Evolutionary conservation across 92 coral and sea anemone species (phyloP).

Genomic region (Phenganax stokvisi): DNA sequence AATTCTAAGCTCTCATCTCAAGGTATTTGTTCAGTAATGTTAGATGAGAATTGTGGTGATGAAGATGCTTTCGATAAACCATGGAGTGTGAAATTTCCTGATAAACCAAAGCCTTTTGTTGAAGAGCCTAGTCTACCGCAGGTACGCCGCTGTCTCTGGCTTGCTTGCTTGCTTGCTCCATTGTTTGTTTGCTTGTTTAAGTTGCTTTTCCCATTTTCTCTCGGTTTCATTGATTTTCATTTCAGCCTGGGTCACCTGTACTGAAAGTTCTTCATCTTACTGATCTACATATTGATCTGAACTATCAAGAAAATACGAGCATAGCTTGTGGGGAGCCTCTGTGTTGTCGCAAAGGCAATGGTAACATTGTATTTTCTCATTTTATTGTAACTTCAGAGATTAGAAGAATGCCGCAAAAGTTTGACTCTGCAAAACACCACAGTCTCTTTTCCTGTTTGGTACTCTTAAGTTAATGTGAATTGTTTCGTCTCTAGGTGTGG

Average conservation of each 20-base stretch:
- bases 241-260: conserved; percentile 80
- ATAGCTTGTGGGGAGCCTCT: conserved; percentile 78
- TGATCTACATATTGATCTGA: conserved; percentile 66
- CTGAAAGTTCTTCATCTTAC: conserved; percentile 80
- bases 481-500: conserved; percentile 46
- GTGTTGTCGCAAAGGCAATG: conserved; percentile 79
- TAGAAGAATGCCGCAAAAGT: neutral
- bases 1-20: conserved; percentile 55
- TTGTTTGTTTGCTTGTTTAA: no score
- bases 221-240: neutral
- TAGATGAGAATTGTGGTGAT: conserved; percentile 68
- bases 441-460: no score
- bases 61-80: conserved; percentile 57
- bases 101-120: conserved; percentile 68
- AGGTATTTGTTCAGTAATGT: conserved; percentile 61
- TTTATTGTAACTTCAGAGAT: neutral
- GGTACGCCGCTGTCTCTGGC: conserved; percentile 37
- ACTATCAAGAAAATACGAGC: conserved; percentile 69
- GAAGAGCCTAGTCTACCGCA: conserved; percentile 63
- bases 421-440: no score
- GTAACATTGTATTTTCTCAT: neutral
- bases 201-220: neutral
- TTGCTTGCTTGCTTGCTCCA: no score
- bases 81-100: conserved; percentile 78
- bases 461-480: no score